Conservation (phyloP, 2,888 invertebrate species). For the Eledone cirrhosa region DNA sequence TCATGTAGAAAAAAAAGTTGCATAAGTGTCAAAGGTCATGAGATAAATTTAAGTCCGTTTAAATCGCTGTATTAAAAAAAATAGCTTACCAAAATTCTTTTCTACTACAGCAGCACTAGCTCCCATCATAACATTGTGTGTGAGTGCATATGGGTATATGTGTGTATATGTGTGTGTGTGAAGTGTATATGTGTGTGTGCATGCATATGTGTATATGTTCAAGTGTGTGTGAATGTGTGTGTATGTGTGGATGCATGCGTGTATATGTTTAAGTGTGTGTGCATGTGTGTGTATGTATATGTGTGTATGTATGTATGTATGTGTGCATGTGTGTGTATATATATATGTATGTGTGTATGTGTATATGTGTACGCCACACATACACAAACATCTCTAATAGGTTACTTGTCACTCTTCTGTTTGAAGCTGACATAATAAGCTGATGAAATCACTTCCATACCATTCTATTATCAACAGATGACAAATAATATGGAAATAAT, state of each 20-base stretch:
- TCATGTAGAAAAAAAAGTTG: no score
- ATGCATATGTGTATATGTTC: not conserved
- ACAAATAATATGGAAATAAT: not conserved
- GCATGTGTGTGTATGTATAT: not conserved
- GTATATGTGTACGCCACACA: not conserved
- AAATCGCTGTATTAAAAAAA: no score
- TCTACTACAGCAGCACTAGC: not conserved
- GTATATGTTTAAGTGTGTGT: not conserved
- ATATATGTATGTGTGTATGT: not conserved
- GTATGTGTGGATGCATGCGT: constrained; percentile 19
- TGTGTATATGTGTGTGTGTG: not conserved
- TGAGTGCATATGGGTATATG: not conserved
- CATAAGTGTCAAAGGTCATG: no score
- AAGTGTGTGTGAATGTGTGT: not conserved
- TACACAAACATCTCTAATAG: not conserved
- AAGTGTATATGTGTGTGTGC: not conserved
- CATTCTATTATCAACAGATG: not conserved
- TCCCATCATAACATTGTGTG: not conserved
- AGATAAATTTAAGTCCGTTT: no score
- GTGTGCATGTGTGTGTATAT: not conserved
- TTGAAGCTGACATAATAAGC: not conserved
- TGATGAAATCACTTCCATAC: not conserved
- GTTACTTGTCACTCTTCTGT: not conserved
- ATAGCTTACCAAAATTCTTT: no score
- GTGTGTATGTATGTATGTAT: not conserved